A percentile compares a stretch with the other conserved stretches of the same genome.
phyloP scores from a whole-genome alignment of 2,113 vertebrate species.

The Trinectes maculatus region DNA sequence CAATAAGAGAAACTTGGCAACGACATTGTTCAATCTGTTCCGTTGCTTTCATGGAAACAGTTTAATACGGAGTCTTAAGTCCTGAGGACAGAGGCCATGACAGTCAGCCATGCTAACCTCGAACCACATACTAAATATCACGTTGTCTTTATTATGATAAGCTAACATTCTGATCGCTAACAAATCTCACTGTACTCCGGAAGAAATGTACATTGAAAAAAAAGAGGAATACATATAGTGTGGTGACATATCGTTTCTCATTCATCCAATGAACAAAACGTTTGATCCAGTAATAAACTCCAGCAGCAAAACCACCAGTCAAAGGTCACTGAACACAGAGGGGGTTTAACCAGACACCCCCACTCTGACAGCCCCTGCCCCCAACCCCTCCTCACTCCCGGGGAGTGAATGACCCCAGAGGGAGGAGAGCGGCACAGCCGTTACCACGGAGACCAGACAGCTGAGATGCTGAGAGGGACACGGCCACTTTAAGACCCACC shows the following conservation, averaged over 20 bases:
- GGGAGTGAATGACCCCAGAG: slow-evolving; percentile 26
- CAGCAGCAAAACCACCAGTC: not conserved
- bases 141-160: not conserved
- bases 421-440: slow-evolving; percentile 30
- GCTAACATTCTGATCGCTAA: not conserved
- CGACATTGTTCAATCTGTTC: no score
- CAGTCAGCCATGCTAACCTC: not conserved
- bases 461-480: slow-evolving; percentile 32
- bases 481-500: slow-evolving; percentile 28
- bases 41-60: no score
- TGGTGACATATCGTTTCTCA: no score
- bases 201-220: not conserved
- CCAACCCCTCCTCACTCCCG: slow-evolving; percentile 34
- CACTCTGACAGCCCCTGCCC: slow-evolving; percentile 21
- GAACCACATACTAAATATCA: no score
- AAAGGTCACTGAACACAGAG: slow-evolving; percentile 6
- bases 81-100: slow-evolving; percentile 2
- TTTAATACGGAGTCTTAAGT: slow-evolving; percentile 24
- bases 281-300: not conserved
- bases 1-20: no score
- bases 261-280: no score
- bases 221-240: no score
- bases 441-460: slow-evolving; percentile 61
- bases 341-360: slow-evolving; percentile 6
- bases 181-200: not conserved